These are phyloP conservation scores for Ficedula albicollis DNA, from an alignment of 2,797 vertebrate species.

Conservation along the genomic window DNA sequence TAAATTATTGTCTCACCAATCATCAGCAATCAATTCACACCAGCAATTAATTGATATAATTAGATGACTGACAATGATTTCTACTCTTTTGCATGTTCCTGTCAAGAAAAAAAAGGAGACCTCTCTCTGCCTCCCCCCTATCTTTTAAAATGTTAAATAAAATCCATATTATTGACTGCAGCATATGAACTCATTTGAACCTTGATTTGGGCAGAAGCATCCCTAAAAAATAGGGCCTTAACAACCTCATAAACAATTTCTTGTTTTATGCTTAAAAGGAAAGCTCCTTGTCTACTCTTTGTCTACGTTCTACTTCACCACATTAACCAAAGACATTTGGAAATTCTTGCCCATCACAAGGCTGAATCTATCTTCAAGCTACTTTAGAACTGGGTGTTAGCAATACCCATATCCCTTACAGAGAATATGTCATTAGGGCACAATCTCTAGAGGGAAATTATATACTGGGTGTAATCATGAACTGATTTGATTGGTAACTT, in stretches of 20 bases:
- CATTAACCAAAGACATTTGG: neutral
- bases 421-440: neutral
- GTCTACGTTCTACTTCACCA: neutral
- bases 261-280: neutral
- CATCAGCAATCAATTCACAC: neutral
- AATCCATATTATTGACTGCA: neutral
- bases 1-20: neutral
- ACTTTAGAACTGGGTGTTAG: neutral
- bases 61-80: neutral
- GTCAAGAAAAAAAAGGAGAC: neutral
- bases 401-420: neutral
- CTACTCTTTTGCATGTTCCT: neutral
- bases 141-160: neutral
- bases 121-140: neutral
- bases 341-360: neutral
- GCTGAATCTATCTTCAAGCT: neutral
- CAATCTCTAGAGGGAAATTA: neutral
- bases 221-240: neutral
- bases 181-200: neutral
- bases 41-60: neutral
- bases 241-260: neutral
- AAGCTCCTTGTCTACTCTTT: neutral
- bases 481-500: neutral
- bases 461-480: neutral
- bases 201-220: neutral